Evolutionary conservation across 1,140 invertebrate genomes (phyloP).

Genomic region (Anoplolepis gracilipes): DNA sequence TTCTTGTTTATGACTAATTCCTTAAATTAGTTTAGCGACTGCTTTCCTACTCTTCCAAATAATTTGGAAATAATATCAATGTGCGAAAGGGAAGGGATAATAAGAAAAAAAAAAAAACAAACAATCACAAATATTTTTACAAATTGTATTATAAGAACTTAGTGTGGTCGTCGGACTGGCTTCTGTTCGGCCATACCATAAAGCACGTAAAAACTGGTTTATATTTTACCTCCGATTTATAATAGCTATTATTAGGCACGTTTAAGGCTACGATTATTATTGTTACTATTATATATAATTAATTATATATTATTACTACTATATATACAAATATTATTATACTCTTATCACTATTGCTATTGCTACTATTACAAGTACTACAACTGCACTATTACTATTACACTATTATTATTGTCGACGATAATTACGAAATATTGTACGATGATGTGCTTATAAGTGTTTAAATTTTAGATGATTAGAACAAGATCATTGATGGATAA

Average conservation of each 20-base stretch:
- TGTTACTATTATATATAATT: constrained; percentile 79
- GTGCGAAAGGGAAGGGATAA: constrained; percentile 50
- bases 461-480: constrained; percentile 78
- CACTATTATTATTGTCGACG: constrained; percentile 75
- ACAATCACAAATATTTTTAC: constrained; percentile 65
- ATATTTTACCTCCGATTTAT: constrained; percentile 77
- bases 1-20: constrained; percentile 42
- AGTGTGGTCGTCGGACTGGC: constrained; percentile 71
- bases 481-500: constrained; percentile 74
- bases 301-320: constrained; percentile 75
- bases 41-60: constrained; percentile 65
- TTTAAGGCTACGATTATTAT: constrained; percentile 72
- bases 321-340: constrained; percentile 70
- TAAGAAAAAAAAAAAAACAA: constrained; percentile 28
- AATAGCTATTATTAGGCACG: constrained; percentile 75
- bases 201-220: constrained; percentile 74
- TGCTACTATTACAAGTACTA: constrained; percentile 70
- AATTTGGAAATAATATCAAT: constrained; percentile 34
- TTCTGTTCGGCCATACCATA: constrained; percentile 67
- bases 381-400: constrained; percentile 67
- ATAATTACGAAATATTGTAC: constrained; percentile 75
- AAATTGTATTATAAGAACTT: constrained; percentile 78
- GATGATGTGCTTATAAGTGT: constrained; percentile 75
- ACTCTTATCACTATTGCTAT: constrained; percentile 70
- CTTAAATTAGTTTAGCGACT: constrained; percentile 46